Base-by-base conservation (phyloP, 2,797 vertebrate genomes). In the Propithecus deckenii region DNA sequence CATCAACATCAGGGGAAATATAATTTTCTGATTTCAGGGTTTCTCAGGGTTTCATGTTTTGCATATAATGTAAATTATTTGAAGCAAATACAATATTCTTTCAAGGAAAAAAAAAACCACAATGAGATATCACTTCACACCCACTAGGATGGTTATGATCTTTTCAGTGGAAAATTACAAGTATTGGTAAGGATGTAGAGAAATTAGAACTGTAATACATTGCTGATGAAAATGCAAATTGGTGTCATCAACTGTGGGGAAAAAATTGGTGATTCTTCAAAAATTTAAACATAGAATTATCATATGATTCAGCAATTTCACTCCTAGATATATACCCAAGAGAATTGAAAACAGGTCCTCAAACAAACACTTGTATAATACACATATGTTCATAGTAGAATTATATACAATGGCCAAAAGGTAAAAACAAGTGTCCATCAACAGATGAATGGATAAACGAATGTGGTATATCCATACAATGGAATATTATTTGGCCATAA, bases 21-120 rank as follows among this genome's bases (percentile, higher is more conserved):
- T 90, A 35, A 83, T 78, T 83, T 89, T 95, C 72, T 89, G 13
- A 76, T 69, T 83, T 93, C 9, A n/a, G 30, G 9, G 14, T 93
- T 91, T 92, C 38, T 93, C 8, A 30, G 30, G 7, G 22, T 93
- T 92, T 94, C 38, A 50, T 96, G 17, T 91, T 93, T 94, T 91
- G 35, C 52, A 41, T 55, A 32, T 69, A 83, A 52, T 89, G 18
- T 94, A 75, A 76, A 84, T 81, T 67, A 57, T 89, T 69, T 93
- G 43, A 48, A 76, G 75, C 63, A 92, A 97, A 93, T 38, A 38
- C 4, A 86, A 14, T 23, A 46, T 87, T 89, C 15, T 89, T 72
- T 65, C 25, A 81, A 63, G 52, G 93, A 12, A 72, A 72, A 41
- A 22, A 17, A 41, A 72, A 72, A 43, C 22, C 38, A 43, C 35